Conservation (phyloP, 1,140 invertebrate genomes). For the Danaus melanippus region DNA sequence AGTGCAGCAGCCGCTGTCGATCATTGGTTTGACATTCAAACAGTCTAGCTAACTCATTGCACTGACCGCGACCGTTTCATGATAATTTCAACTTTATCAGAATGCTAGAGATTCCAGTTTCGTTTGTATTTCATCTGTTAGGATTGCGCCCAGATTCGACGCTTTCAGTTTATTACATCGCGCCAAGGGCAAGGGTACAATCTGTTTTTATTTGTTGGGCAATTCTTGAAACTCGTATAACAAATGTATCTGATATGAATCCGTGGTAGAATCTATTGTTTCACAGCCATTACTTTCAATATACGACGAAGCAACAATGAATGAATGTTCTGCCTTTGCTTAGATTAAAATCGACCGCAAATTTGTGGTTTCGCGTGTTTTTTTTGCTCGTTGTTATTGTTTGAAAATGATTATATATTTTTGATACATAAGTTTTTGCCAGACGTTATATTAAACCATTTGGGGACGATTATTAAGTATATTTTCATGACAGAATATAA, state of each 20-base stretch:
- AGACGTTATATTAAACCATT: too few relatives aligned
- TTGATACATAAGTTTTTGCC: too few relatives aligned
- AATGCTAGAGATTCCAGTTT: conserved; percentile 18
- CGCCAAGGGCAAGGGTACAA: conserved; percentile 65
- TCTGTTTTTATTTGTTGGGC: conserved; percentile 50
- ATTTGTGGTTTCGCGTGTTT: conserved; percentile 7
- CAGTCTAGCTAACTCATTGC: conserved; percentile 65
- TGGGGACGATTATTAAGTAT: not conserved
- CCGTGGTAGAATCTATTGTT: conserved; percentile 47
- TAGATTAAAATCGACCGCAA: conserved; percentile 35
- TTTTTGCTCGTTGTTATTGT: conserved; percentile 1
- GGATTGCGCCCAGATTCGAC: conserved; percentile 47
- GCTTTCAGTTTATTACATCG: conserved; percentile 54
- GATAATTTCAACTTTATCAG: conserved; percentile 28
- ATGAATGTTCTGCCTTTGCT: conserved; percentile 19
- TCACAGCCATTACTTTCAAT: conserved; percentile 36
- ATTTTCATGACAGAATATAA: conserved; percentile 4
- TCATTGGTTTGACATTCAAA: conserved; percentile 72
- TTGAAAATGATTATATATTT: too few relatives aligned
- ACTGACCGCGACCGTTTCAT: conserved; percentile 24
- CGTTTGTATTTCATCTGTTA: conserved; percentile 10
- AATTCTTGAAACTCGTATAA: conserved; percentile 42
- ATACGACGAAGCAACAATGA: conserved; percentile 16
- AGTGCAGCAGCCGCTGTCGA: conserved; percentile 54
- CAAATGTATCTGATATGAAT: conserved; percentile 29